Evolutionary conservation across 2,113 vertebrate species (phyloP).

Genomic region (Tyrannus savana): DNA sequence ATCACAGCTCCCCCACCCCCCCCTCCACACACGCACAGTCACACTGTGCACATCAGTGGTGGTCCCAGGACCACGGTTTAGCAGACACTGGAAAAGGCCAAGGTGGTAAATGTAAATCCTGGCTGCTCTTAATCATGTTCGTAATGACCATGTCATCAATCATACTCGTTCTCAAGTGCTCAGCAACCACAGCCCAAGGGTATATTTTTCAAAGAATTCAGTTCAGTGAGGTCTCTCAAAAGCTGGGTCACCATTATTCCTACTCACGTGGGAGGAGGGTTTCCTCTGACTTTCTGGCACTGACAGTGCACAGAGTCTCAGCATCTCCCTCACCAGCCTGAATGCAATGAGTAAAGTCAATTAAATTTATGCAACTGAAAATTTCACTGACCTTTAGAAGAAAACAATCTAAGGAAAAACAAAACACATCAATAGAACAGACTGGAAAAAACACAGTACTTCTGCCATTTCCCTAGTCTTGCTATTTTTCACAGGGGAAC

Average conservation of each 20-base stretch:
- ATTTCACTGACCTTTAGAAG: conserved; percentile 44
- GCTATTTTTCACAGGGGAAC: background rate
- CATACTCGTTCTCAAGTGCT: conserved; percentile 31
- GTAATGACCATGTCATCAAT: conserved; percentile 49
- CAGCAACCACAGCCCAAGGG: conserved; percentile 49
- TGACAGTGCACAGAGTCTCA: background rate
- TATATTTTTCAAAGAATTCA: conserved; percentile 38
- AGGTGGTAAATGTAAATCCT: conserved; percentile 61
- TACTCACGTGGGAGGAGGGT: background rate
- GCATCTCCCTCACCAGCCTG: background rate
- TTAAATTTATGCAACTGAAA: conserved; percentile 22
- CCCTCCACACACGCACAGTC: background rate
- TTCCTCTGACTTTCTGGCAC: background rate
- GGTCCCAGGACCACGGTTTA: background rate
- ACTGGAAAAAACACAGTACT: background rate
- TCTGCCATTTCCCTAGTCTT: background rate
- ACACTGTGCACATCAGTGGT: background rate
- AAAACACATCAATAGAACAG: background rate
- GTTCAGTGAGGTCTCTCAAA: conserved; percentile 19
- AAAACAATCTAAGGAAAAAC: conserved; percentile 31
- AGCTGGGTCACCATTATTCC: conserved; percentile 38
- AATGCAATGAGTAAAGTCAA: background rate
- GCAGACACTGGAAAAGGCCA: conserved; percentile 45
- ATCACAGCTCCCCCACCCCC: background rate
- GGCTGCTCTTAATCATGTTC: conserved; percentile 53